These are phyloP conservation scores for Camponotus pennsylvanicus DNA, from an alignment of 1,140 invertebrate species.

Conservation along the genomic window DNA sequence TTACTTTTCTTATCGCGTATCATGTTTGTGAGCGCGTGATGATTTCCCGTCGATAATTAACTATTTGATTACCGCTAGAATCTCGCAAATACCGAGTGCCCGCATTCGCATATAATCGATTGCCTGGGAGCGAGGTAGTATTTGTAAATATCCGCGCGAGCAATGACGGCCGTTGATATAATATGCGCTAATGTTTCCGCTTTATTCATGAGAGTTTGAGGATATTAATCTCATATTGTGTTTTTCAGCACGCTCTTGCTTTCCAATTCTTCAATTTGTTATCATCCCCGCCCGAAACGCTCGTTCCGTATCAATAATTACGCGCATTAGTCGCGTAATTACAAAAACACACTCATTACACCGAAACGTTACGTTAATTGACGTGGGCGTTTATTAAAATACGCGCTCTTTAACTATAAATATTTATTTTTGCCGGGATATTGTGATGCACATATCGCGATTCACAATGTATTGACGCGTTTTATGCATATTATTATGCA, in stretches of 20 bases:
- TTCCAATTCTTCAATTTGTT: constrained; percentile 46
- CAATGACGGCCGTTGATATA: constrained; percentile 29
- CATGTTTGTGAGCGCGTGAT: background rate
- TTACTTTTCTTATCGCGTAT: background rate
- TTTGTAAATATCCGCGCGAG: constrained; percentile 52
- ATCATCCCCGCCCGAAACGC: constrained; percentile 4
- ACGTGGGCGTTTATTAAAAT: constrained; percentile 51
- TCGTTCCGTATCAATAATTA: constrained; percentile 31
- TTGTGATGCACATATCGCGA: constrained; percentile 8
- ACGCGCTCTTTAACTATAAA: constrained; percentile 43
- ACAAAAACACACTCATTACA: constrained; percentile 38
- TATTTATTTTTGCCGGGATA: constrained; percentile 35
- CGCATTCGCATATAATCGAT: constrained; percentile 52
- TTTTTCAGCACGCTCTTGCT: constrained; percentile 46
- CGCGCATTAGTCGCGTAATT: constrained; percentile 51
- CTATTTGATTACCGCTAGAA: constrained; percentile 40
- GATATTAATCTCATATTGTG: constrained; percentile 53
- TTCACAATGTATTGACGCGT: background rate
- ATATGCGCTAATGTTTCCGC: constrained; percentile 50
- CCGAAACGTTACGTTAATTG: constrained; percentile 41
- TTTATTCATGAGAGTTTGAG: constrained; percentile 57
- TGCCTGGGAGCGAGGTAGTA: constrained; percentile 1
- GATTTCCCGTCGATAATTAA: constrained; percentile 40
- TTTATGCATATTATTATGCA: background rate
- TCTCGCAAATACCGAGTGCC: constrained; percentile 31